These are phyloP conservation scores for Lasiurus cinereus DNA, from an alignment of 2,113 vertebrate species.

Conservation along the genomic window DNA sequence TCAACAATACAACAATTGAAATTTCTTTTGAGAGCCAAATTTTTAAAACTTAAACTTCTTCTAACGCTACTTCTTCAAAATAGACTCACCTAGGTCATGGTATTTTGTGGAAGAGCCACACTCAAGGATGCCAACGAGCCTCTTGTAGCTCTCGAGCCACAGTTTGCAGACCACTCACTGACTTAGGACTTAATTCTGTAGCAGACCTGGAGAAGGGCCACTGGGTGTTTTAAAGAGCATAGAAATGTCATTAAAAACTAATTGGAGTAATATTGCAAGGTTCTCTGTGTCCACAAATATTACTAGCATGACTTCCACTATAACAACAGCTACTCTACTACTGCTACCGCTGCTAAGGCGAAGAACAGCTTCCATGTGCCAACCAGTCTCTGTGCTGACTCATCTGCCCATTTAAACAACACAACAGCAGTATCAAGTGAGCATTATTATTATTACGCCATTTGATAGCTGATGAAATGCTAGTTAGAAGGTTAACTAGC, in stretches of 20 bases:
- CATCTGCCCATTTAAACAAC: neutral
- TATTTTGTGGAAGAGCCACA: no score
- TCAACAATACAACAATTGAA: no score
- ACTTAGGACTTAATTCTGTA: neutral
- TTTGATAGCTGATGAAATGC: neutral
- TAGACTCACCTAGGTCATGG: no score
- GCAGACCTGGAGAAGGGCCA: neutral
- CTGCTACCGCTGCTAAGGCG: neutral
- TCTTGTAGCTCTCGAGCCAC: no score
- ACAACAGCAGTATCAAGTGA: neutral
- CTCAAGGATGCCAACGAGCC: no score
- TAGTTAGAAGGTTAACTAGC: neutral
- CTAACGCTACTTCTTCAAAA: no score
- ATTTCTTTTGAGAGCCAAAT: no score
- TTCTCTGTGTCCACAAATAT: neutral
- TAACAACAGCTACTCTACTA: neutral
- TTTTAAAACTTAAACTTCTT: no score
- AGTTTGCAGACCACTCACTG: no score
- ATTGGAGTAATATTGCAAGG: neutral
- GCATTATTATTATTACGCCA: neutral
- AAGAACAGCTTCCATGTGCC: neutral
- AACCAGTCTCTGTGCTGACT: neutral
- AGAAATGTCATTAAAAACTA: neutral
- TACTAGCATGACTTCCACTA: neutral
- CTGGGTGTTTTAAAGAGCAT: neutral